Evolutionary conservation across 2,888 invertebrate genomes (phyloP), one percentile per base, ranked within the genome.

Genomic region (Julus scanicus): DNA sequence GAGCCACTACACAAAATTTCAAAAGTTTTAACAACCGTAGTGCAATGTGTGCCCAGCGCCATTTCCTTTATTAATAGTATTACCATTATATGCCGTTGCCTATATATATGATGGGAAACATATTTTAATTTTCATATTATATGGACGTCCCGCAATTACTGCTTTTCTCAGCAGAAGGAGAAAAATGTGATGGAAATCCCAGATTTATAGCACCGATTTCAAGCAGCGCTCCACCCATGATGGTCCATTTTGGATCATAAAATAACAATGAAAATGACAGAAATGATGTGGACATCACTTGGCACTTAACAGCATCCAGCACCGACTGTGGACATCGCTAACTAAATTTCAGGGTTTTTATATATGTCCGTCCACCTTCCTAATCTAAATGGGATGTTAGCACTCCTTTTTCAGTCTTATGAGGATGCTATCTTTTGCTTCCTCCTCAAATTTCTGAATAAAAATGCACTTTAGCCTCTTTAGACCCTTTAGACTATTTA

Each of bases 181-280:
- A 49, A 29, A 71, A 71, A 29, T 29, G 29, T 71, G 84, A 48
- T 44, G 84, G 84, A 84, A 84, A 84, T 84, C 48, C 84, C 84
- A 84, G 84, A 84, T 84, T 84, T 84, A 84, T 84, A 84, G 84
- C 84, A 6, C n/a, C 84, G 84, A 84, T 84, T 84, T 84, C 84
- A 44, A 48, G 40, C 84, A 15, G 71, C 71, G 48, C 84, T 84
- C 84, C 84, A 84, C 84, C 84, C 84, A 40, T 84, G 84, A 84
- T 84, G 48, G 40, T 44, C 84, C 84, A 84, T 84, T 84, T 84
- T 84, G 40, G 84, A 40, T 84, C 84, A 84, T 84, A 84, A 84
- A 84, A 84, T 48, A 84, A 84, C 84, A 84, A 84, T 84, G 84
- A 84, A 84, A 48, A 44, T 84, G 84, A 48, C 84, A 84, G 84